Evolutionary conservation across 2,797 vertebrate species (phyloP).

Genomic region (Limosa lapponica): DNA sequence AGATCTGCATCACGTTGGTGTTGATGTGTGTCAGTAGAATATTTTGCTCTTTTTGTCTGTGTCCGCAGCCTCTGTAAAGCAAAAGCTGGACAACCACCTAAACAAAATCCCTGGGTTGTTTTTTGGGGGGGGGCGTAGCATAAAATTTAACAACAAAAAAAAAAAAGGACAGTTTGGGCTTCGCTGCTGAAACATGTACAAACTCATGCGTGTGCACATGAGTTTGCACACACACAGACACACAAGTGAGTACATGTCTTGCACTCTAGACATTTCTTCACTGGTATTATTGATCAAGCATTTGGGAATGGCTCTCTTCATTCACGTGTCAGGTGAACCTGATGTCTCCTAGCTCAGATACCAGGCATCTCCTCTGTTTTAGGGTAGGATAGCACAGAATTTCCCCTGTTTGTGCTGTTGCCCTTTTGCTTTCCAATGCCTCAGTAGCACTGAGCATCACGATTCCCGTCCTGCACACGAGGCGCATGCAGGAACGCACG

Average conservation of each 20-base stretch:
- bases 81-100: background rate
- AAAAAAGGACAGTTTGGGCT: background rate
- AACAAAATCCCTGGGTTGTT: background rate
- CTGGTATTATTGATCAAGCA: background rate
- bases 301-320: background rate
- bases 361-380: background rate
- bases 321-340: background rate
- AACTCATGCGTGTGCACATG: fast-evolving
- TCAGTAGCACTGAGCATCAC: fast-evolving
- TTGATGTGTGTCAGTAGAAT: background rate
- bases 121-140: background rate
- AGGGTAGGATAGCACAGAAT: background rate
- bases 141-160: background rate
- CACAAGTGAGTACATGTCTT: background rate
- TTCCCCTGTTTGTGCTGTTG: background rate
- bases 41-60: background rate
- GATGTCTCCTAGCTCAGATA: background rate
- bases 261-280: background rate
- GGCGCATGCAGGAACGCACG: fast-evolving
- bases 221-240: background rate
- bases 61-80: background rate
- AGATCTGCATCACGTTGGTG: background rate
- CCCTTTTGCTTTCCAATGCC: background rate
- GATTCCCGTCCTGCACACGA: background rate
- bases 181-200: background rate